Conservation (phyloP, 2,888 invertebrate genomes). For the Drosophila colorata region DNA sequence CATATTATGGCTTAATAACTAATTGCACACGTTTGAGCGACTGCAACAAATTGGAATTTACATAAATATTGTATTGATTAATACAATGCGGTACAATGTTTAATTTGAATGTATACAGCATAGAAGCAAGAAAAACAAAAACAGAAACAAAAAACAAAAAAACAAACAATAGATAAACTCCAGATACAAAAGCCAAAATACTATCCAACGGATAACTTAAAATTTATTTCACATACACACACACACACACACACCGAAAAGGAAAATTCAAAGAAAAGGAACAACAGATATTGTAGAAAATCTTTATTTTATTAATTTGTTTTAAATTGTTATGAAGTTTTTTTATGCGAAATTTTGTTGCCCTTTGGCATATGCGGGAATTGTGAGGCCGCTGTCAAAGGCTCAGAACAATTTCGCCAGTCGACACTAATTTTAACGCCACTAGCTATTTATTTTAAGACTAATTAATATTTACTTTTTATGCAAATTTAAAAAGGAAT, state of each 20-base stretch:
- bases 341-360: slow-evolving; percentile 64
- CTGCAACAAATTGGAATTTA: slow-evolving; percentile 61
- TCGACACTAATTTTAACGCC: slow-evolving; percentile 79
- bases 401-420: slow-evolving; percentile 57
- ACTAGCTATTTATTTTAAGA: slow-evolving; percentile 79
- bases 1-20: slow-evolving; percentile 60
- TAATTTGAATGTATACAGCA: slow-evolving; percentile 57
- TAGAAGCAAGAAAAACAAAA: slow-evolving; percentile 41
- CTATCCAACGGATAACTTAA: slow-evolving; percentile 57
- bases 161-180: slow-evolving; percentile 39
- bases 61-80: slow-evolving; percentile 60
- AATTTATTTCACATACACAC: slow-evolving; percentile 38
- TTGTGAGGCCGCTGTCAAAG: slow-evolving; percentile 42
- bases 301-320: slow-evolving; percentile 76
- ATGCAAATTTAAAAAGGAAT: slow-evolving; percentile 70
- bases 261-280: slow-evolving; percentile 24
- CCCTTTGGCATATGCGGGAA: slow-evolving; percentile 36
- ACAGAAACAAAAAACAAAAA: no score
- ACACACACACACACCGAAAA: slow-evolving; percentile 17
- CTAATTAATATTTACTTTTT: slow-evolving; percentile 77
- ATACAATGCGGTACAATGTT: slow-evolving; percentile 60
- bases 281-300: slow-evolving; percentile 69
- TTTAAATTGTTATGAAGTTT: slow-evolving; percentile 78
- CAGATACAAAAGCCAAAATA: slow-evolving; percentile 62
- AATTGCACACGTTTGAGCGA: slow-evolving; percentile 68